Conservation (phyloP, 2,888 invertebrate genomes). For the Melinopterus prodromus region DNA sequence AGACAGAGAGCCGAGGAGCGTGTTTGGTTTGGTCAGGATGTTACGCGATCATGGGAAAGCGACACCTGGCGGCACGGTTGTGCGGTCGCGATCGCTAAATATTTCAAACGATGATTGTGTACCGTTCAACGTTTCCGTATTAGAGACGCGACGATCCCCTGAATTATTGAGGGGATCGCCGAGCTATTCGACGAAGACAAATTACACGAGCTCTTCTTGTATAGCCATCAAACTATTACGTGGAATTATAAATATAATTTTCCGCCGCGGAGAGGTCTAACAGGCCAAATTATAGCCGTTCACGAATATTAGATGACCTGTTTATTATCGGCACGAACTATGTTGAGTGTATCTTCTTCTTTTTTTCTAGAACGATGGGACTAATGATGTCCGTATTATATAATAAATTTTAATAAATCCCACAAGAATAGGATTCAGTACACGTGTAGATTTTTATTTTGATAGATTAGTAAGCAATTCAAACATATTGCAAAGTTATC, state of each 20-base stretch:
- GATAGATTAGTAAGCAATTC: no score
- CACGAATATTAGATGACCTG: background rate
- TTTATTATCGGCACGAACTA: slow-evolving; percentile 4
- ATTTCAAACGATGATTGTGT: slow-evolving; percentile 37
- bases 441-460: no score
- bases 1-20: background rate
- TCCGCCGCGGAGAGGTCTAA: slow-evolving; percentile 6
- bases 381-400: background rate
- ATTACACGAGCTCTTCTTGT: slow-evolving; percentile 19
- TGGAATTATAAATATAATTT: slow-evolving; percentile 38
- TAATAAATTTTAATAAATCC: no score
- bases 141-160: slow-evolving; percentile 26
- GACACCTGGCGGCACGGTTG: slow-evolving; percentile 30
- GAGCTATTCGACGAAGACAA: background rate
- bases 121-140: slow-evolving; percentile 26
- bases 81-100: slow-evolving; percentile 35
- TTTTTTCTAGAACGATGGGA: background rate
- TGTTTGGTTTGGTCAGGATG: slow-evolving; percentile 41
- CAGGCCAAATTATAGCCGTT: background rate
- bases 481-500: no score
- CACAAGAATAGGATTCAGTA: no score
- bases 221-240: slow-evolving; percentile 36
- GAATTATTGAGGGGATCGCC: slow-evolving; percentile 32
- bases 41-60: slow-evolving; percentile 42
- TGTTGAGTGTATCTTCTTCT: background rate